Evolutionary conservation across 2,888 invertebrate species (phyloP).

Genomic region (Hyles lineata): DNA sequence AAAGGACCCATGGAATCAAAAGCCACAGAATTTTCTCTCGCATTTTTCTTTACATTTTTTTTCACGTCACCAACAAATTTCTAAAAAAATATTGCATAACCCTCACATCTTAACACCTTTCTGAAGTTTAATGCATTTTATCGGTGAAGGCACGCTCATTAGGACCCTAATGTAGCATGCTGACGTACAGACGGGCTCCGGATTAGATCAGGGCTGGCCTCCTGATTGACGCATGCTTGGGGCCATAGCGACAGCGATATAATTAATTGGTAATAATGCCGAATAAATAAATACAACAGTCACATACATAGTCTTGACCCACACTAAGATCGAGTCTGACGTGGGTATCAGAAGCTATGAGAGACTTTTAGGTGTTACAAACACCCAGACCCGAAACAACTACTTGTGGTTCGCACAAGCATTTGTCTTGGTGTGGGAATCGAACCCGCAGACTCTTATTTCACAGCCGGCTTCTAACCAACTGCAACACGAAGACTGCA

Average conservation of each 20-base stretch:
- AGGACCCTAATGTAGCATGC: background rate
- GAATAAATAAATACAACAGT: too few relatives aligned
- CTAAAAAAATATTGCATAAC: background rate
- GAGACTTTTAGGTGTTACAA: too few relatives aligned
- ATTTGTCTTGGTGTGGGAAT: too few relatives aligned
- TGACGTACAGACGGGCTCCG: background rate
- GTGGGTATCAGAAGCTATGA: too few relatives aligned
- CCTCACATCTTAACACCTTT: background rate
- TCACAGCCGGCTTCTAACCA: too few relatives aligned
- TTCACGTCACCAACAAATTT: background rate
- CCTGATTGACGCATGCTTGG: conserved; percentile 18
- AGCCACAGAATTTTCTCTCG: background rate
- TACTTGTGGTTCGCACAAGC: too few relatives aligned
- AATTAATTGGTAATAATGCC: background rate
- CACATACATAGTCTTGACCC: too few relatives aligned
- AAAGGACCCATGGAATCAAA: too few relatives aligned
- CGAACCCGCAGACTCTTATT: too few relatives aligned
- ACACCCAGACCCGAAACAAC: too few relatives aligned
- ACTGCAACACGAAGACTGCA: too few relatives aligned
- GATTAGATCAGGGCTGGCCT: conserved; percentile 15
- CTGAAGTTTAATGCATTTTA: background rate
- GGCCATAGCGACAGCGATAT: background rate
- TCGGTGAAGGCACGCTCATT: background rate
- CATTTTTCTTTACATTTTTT: background rate
- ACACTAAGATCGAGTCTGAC: too few relatives aligned